A percentile compares a stretch with the other conserved stretches of the same genome.
Evolutionary conservation across 2,888 invertebrate genomes (phyloP).

Genomic region (Liposcelis brunnea): DNA sequence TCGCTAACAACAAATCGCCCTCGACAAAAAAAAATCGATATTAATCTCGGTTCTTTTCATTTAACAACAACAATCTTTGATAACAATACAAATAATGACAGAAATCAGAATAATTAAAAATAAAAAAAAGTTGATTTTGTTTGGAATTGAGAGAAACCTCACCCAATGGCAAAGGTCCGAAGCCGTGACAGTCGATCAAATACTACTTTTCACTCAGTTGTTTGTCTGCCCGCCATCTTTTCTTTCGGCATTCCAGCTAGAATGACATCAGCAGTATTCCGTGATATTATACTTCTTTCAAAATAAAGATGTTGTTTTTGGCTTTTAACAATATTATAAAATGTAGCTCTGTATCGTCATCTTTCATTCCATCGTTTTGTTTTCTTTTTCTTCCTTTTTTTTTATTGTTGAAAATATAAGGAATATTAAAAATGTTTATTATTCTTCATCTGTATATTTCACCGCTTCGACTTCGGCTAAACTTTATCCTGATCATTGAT

Average conservation of each 20-base stretch:
- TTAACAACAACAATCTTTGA: slow-evolving; percentile 7
- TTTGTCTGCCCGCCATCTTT: slow-evolving; percentile 4
- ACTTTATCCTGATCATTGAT: too few species aligned
- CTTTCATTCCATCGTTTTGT: slow-evolving; percentile 5
- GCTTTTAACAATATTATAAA: slow-evolving; percentile 9
- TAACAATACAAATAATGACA: slow-evolving; percentile 9
- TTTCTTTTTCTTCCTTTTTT: slow-evolving; percentile 7
- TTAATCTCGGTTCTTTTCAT: background rate
- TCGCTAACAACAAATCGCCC: too few species aligned
- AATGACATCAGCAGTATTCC: slow-evolving; percentile 4
- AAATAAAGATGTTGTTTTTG: slow-evolving; percentile 8
- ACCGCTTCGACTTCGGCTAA: too few species aligned
- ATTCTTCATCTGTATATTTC: too few species aligned
- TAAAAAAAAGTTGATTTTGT: slow-evolving; percentile 4
- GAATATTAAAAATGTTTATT: too few species aligned
- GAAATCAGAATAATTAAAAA: slow-evolving; percentile 9
- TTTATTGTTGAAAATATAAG: background rate
- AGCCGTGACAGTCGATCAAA: too few species aligned
- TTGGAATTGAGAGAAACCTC: slow-evolving; percentile 4
- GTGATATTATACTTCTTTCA: slow-evolving; percentile 9
- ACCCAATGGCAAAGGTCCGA: too few species aligned
- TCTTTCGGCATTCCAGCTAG: background rate
- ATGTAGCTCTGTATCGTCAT: slow-evolving; percentile 7
- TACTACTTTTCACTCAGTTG: too few species aligned
- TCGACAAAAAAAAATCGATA: too few species aligned